Conservation (phyloP, 2,888 invertebrate genomes). For the Thecophora atra region DNA sequence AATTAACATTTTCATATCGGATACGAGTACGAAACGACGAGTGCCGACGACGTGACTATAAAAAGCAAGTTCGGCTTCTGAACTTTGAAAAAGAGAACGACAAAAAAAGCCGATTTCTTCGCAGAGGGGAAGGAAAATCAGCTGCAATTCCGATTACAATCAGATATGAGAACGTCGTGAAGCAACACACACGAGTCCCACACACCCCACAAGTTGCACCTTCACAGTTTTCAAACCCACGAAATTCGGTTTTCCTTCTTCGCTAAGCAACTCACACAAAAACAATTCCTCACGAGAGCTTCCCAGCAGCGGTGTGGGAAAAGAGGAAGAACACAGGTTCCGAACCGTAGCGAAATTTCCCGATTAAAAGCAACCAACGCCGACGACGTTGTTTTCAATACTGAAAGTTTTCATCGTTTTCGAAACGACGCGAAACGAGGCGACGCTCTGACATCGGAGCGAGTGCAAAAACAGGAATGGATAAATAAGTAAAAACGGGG, state of each 20-base stretch:
- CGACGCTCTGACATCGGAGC: neutral
- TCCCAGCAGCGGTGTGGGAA: neutral
- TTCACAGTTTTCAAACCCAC: slow-evolving; percentile 25
- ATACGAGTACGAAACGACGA: too few species aligned
- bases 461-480: slow-evolving; percentile 12
- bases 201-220: too few species aligned
- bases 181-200: too few species aligned
- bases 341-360: too few species aligned
- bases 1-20: too few species aligned
- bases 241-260: neutral
- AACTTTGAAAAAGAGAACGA: too few species aligned
- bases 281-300: slow-evolving; percentile 12
- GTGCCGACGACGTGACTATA: too few species aligned
- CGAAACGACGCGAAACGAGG: slow-evolving; percentile 27
- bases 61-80: too few species aligned
- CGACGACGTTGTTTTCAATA: slow-evolving; percentile 60
- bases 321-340: slow-evolving; percentile 29
- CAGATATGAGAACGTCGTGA: too few species aligned
- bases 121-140: too few species aligned
- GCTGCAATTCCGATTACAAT: too few species aligned
- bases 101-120: too few species aligned
- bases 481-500: slow-evolving; percentile 6
- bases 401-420: slow-evolving; percentile 53
- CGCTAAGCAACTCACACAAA: slow-evolving; percentile 46
- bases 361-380: slow-evolving; percentile 56